Conservation (phyloP, 2,113 vertebrate genomes). For the Maccullochella peelii region DNA sequence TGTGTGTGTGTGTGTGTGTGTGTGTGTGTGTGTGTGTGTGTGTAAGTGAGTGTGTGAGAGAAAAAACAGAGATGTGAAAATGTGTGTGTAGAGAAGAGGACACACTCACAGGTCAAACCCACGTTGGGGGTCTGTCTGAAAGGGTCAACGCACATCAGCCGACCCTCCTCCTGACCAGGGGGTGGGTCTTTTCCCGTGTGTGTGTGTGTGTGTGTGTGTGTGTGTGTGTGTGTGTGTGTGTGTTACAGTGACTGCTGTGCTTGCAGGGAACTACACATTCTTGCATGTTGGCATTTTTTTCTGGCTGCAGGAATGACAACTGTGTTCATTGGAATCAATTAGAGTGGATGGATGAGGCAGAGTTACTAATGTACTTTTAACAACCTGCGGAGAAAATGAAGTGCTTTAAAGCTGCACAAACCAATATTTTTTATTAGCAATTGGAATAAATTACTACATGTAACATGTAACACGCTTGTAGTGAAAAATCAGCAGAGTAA, state of each 20-base stretch:
- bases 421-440: background rate
- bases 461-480: background rate
- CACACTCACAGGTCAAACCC: background rate
- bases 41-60: background rate
- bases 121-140: background rate
- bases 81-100: background rate
- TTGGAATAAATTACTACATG: background rate
- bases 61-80: background rate
- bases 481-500: no score
- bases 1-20: no score
- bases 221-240: slow-evolving; percentile 30
- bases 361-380: background rate
- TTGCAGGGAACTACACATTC: slow-evolving; percentile 17
- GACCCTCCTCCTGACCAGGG: background rate
- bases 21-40: background rate
- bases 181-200: background rate
- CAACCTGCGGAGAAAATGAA: background rate
- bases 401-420: background rate
- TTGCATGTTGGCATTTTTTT: slow-evolving; percentile 2
- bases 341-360: background rate
- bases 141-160: background rate
- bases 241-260: background rate
- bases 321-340: slow-evolving; percentile 34
- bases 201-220: slow-evolving; percentile 7
- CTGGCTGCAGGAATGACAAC: slow-evolving; percentile 9